A percentile compares a stretch with the other conserved stretches of the same genome.
Evolutionary conservation across 2,888 invertebrate species (phyloP).

Genomic region (Diachrysia chrysitis): DNA sequence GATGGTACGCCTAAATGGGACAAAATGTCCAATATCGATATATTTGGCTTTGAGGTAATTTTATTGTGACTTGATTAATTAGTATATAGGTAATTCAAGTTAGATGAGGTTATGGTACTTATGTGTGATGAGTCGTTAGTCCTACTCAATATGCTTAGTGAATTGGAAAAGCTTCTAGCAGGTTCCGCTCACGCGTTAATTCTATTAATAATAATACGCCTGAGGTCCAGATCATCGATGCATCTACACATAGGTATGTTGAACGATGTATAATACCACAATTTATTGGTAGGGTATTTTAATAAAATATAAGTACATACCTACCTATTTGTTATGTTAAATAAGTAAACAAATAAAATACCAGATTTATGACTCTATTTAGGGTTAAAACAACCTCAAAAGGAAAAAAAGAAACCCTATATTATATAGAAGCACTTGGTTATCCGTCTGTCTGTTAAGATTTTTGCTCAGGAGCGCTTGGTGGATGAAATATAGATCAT

Average conservation of each 20-base stretch:
- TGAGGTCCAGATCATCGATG: neutral
- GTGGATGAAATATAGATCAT: no score
- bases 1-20: slow-evolving; percentile 96
- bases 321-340: no score
- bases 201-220: neutral
- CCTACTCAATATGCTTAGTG: neutral
- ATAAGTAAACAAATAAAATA: no score
- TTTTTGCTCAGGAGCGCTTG: no score
- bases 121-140: slow-evolving; percentile 1
- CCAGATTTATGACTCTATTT: no score
- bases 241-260: neutral
- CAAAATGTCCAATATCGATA: slow-evolving; percentile 96
- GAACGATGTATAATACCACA: no score
- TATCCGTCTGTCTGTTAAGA: no score
- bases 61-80: neutral
- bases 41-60: slow-evolving; percentile 95
- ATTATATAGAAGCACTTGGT: no score
- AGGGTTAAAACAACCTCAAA: no score
- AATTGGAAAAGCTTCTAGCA: neutral
- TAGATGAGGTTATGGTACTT: neutral
- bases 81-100: neutral
- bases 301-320: no score
- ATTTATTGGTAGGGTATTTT: no score
- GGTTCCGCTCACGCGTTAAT: slow-evolving; percentile 1
- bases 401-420: no score